Percentiles rank a stretch among this genome's conserved stretches.
Evolutionary conservation across 2,113 vertebrate genomes (phyloP).

Genomic region (Poecilia latipinna): DNA sequence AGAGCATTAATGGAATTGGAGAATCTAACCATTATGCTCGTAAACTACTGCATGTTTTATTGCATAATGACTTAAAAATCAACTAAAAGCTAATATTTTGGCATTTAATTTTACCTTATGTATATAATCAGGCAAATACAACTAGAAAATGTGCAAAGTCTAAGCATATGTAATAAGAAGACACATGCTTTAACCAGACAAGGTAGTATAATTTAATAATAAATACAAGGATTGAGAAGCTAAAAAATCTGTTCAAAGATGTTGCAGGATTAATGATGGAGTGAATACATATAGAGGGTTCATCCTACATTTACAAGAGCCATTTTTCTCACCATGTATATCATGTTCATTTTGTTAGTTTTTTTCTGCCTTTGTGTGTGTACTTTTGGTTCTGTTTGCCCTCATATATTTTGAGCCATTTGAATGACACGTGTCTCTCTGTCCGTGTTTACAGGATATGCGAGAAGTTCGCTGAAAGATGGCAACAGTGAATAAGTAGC

Average conservation of each 20-base stretch:
- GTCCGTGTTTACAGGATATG: conserved; percentile 43
- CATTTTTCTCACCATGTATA: conserved; percentile 31
- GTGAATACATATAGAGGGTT: background rate
- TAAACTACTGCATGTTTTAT: no score
- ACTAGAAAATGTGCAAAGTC: no score
- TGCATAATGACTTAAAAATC: no score
- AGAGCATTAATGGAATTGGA: no score
- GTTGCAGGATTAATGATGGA: background rate
- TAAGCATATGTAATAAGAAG: no score
- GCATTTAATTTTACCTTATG: no score
- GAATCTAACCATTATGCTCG: no score
- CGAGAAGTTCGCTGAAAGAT: conserved; percentile 49
- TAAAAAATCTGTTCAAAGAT: conserved; percentile 4
- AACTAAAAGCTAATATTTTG: no score
- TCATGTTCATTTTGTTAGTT: conserved; percentile 58
- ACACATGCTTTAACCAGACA: background rate
- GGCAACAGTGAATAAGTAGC: conserved; percentile 49
- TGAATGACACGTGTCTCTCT: conserved; percentile 29
- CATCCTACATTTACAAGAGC: conserved; percentile 37
- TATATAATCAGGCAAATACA: no score
- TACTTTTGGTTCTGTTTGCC: conserved; percentile 5
- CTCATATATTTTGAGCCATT: conserved; percentile 37
- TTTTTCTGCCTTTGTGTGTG: conserved; percentile 5
- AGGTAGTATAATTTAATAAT: conserved; percentile 7
- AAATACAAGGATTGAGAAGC: background rate